phyloP scores from a whole-genome alignment of 2,888 invertebrate species.

The Acleris cristana region DNA sequence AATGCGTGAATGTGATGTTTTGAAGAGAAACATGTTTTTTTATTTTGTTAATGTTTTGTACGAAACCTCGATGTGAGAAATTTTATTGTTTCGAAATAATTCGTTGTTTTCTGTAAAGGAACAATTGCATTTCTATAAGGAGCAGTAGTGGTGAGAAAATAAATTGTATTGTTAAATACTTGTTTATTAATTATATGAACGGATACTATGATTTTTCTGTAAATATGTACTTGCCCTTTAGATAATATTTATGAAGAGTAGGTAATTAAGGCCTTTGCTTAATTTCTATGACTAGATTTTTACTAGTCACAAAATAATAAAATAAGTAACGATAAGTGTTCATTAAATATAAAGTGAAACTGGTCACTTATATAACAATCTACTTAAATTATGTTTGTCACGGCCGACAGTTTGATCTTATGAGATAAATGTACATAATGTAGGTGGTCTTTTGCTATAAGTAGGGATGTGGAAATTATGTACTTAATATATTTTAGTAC shows the following conservation, averaged over 20 bases:
- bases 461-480: conserved; percentile 23
- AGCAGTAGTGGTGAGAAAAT: conserved; percentile 57
- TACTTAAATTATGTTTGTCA: conserved; percentile 20
- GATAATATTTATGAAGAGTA: conserved; percentile 69
- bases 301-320: conserved; percentile 73
- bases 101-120: conserved; percentile 38
- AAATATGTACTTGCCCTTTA: conserved; percentile 73
- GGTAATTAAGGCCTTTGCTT: conserved; percentile 58
- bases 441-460: conserved; percentile 21
- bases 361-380: conserved; percentile 19
- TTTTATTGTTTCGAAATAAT: conserved; percentile 49
- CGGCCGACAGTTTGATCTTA: conserved; percentile 12
- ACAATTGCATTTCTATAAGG: conserved; percentile 71
- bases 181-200: conserved; percentile 68
- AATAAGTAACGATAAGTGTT: conserved; percentile 38
- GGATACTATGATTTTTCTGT: conserved; percentile 67
- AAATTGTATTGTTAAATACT: conserved; percentile 48
- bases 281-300: conserved; percentile 72
- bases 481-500: conserved; percentile 34
- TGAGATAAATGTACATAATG: conserved; percentile 23
- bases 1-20: conserved; percentile 71
- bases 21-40: conserved; percentile 59
- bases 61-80: conserved; percentile 56
- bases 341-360: conserved; percentile 26
- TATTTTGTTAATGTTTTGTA: conserved; percentile 71